Base-by-base conservation (phyloP, 2,113 vertebrate species). In the Furnarius figulus region DNA sequence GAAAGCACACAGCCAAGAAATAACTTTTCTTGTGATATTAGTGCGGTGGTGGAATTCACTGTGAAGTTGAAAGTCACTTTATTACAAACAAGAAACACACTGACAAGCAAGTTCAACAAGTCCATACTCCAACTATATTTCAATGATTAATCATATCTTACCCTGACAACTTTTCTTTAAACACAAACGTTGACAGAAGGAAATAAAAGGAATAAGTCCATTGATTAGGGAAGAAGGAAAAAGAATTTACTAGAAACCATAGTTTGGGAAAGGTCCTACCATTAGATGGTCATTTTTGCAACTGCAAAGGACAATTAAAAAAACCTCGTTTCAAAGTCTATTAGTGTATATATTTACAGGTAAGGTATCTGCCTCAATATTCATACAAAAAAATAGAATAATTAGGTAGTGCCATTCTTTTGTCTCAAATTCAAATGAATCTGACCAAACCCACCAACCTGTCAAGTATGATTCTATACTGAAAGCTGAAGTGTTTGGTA, bases 371-470 rank as follows among this genome's bases (percentile, higher is more conserved):
- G 2, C 12, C 46, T 35, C 37, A n/a, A 8, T 44, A 28, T 9
- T 49, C 2, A 8, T 9, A 14, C 6, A 47, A 47, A 47, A 46
- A 18, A 56, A 40, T 1, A 37, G 12, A 56, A 9, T 3, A 55
- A 35, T 5, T 39, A 47, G 49, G 18, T 3, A 16, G 3, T 9
- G 2, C 6, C 9, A 55, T 27, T 21, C 13, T 67, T 62, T 67
- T 21, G 14, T 3, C 3, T 20, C 46, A 61, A 79, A 73, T 17
- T 37, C 25, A 73, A 68, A 5, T 28, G 5, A 68, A 39, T 37
- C 10, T 63, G 31, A 63, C 3, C 8, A 77, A 17, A 53, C 68
- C n/a, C 0, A 0, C 5, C 19, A 33, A 14, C 12, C 30, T 67
- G 8, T 15, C 14, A 17, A 23, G 15, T 11, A 22, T 16, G 6